A percentile compares a stretch with the other conserved stretches of the same genome.
These are phyloP conservation scores for Rhinophrynus dorsalis DNA, from an alignment of 2,797 vertebrate genomes.

Conservation along the genomic window DNA sequence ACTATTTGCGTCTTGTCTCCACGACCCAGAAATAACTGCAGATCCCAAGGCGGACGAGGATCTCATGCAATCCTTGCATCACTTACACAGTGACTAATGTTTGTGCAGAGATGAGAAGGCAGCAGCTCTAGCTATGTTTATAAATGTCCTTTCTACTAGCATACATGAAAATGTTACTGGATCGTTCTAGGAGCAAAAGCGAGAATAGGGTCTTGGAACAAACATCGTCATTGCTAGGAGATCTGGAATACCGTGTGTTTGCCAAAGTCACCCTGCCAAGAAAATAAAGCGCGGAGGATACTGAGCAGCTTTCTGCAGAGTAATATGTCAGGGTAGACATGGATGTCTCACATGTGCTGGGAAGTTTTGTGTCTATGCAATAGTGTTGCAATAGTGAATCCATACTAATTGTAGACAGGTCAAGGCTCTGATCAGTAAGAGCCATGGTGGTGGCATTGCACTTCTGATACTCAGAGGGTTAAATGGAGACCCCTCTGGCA, in stretches of 20 bases:
- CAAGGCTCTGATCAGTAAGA: no score
- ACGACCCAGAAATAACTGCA: no score
- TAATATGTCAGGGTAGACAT: background rate
- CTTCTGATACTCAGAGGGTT: no score
- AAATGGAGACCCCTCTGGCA: no score
- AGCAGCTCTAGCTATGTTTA: background rate
- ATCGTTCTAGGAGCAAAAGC: background rate
- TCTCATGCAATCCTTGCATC: background rate
- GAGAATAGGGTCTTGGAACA: background rate
- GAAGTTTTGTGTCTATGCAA: background rate
- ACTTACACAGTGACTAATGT: background rate
- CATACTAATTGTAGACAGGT: background rate
- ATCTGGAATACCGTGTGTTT: no score
- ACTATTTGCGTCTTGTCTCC: no score
- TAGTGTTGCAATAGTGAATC: background rate
- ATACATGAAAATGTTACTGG: slow-evolving; percentile 1
- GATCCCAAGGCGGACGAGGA: background rate
- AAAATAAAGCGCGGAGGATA: background rate
- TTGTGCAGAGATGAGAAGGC: background rate
- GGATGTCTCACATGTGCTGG: no score
- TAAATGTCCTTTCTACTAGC: background rate
- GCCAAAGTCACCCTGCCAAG: background rate
- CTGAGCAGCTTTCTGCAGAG: background rate
- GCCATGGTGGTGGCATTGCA: no score
- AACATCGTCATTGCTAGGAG: background rate